phyloP scores from a whole-genome alignment of 1,140 invertebrate species.

The Chironomus tepperi region DNA sequence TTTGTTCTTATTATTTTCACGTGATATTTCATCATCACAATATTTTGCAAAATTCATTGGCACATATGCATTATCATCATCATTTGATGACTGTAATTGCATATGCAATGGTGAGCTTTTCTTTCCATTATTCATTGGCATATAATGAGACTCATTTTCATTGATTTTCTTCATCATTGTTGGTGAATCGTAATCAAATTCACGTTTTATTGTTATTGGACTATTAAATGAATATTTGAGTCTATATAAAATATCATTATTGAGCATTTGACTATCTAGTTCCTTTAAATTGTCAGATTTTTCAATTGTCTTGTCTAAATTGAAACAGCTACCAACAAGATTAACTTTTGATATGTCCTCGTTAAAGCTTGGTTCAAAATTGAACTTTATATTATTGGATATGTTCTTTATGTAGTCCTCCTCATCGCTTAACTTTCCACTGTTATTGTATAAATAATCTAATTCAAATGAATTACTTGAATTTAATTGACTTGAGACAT shows the following conservation, averaged over 20 bases:
- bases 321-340: conserved; percentile 35
- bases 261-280: background rate
- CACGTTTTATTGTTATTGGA: background rate
- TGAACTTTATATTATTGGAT: conserved; percentile 35
- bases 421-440: background rate
- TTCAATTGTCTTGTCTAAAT: conserved; percentile 25
- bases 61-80: background rate
- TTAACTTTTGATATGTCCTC: conserved; percentile 37
- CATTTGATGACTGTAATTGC: background rate
- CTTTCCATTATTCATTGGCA: background rate
- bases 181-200: background rate
- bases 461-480: background rate
- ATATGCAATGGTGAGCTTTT: background rate
- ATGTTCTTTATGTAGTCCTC: conserved; percentile 36
- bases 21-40: background rate
- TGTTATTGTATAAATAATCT: too few species aligned
- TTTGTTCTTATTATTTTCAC: background rate
- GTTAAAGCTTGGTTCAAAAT: conserved; percentile 35
- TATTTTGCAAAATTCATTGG: background rate
- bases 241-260: background rate
- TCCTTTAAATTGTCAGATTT: background rate
- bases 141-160: background rate
- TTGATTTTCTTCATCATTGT: background rate
- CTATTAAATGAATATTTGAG: background rate
- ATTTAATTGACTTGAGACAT: conserved; percentile 6